Percentiles rank a stretch among this genome's conserved stretches.
Conservation (phyloP, 2,113 vertebrate genomes). For the Ptychochromis oligacanthus region DNA sequence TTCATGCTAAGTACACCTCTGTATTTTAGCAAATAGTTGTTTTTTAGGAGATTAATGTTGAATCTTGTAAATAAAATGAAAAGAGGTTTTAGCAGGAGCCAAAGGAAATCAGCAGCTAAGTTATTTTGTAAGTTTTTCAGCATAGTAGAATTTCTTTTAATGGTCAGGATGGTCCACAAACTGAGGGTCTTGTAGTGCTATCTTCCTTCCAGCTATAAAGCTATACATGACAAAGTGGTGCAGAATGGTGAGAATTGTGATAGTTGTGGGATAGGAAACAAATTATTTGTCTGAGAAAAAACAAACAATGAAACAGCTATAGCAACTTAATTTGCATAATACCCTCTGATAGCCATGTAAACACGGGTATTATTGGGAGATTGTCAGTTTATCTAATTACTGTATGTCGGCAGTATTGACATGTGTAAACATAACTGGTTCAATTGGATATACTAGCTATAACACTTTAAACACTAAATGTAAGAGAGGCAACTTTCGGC, state of each 20-base stretch:
- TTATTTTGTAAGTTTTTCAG: background rate
- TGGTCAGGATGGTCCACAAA: background rate
- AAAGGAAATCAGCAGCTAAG: background rate
- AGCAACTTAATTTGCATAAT: constrained; percentile 20
- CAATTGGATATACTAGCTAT: background rate
- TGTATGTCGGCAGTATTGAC: constrained; percentile 11
- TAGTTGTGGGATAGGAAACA: background rate
- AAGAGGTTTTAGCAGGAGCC: background rate
- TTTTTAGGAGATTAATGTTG: background rate
- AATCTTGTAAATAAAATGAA: background rate
- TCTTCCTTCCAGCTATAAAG: background rate
- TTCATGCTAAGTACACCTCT: background rate
- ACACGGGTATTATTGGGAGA: constrained; percentile 16
- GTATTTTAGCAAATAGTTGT: background rate
- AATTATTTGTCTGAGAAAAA: constrained; percentile 18
- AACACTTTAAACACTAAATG: background rate
- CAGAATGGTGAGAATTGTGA: background rate
- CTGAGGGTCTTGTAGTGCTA: background rate
- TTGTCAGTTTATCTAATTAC: constrained; percentile 22
- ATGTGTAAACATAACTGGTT: background rate
- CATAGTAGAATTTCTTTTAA: background rate
- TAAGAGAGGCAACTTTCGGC: background rate
- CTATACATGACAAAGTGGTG: background rate
- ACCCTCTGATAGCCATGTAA: constrained; percentile 18
- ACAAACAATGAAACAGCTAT: constrained; percentile 8